Base-by-base conservation (phyloP, 1,140 invertebrate species). In the Dufourea novaeangliae region DNA sequence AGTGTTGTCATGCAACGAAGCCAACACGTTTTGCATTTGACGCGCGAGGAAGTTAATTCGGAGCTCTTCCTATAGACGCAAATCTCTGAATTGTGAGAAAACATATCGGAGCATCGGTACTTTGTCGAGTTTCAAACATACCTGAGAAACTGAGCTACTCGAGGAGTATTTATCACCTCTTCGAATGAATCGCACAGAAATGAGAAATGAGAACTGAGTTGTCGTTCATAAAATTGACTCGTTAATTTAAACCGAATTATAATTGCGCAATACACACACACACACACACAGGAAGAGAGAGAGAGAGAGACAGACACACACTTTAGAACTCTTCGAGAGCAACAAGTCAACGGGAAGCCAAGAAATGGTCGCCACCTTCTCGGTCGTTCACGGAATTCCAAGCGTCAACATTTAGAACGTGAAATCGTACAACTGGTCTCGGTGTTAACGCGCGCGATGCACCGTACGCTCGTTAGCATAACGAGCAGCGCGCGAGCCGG, bases 391-490 rank as follows among this genome's bases (percentile, higher is more conserved):
- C 50, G 22, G 3, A 11, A 2, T 1, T 32, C 56, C 17, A 0
- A 20, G 1, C 56, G 6, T 20, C 32, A 32, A 20, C 32, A 37
- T 61, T 61, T 32, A 12, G 32, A 22, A 22, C 57, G 57, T 20
- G 57, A n/a, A 57, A 29, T 57, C 54, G 54, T 27, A 57, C 11
- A 32, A 57, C 63, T 29, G 41, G 29, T 66, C 46, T 34, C 27
- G 20, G 20, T 34, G 32, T 50, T 34, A 20, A 46, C 29, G 12
- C 25, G 39, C 62, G 29, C 39, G 57, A 61, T 61, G 37, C 57
- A 61, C 5, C 37, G 25, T 17, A n/a, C 25, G 63, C 27, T 29
- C 29, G 37, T 70, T 59, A 70, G 27, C 68, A 29, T 70, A 57
- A 70, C 68, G 54, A 70, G 52, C 25, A 25, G 20, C 25, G 54